Conservation (phyloP, 1,140 invertebrate species). For the Formica selysi region DNA sequence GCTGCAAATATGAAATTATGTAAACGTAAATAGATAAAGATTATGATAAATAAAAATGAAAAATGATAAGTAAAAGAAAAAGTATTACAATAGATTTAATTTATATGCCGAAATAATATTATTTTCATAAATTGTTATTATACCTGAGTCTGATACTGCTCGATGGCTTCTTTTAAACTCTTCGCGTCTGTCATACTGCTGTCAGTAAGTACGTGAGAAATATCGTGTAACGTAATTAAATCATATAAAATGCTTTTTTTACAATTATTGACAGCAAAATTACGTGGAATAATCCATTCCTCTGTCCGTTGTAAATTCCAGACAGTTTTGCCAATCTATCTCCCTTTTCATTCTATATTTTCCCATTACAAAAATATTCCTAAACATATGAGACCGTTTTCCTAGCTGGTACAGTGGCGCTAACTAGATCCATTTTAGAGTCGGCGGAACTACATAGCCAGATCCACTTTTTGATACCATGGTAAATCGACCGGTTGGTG, state of each 20-base stretch:
- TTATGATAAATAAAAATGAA: too few relatives aligned
- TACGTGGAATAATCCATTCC: not conserved
- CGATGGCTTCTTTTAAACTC: conserved; percentile 83
- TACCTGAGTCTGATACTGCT: conserved; percentile 87
- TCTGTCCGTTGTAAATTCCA: not conserved
- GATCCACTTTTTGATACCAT: too few relatives aligned
- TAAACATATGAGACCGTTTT: not conserved
- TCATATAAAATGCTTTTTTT: not conserved
- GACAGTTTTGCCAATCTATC: not conserved
- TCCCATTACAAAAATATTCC: conserved; percentile 1
- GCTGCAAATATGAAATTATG: conserved; percentile 81
- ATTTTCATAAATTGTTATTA: not conserved
- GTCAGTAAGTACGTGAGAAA: not conserved
- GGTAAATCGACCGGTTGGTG: too few relatives aligned
- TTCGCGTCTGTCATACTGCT: conserved; percentile 74
- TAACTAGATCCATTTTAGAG: too few relatives aligned
- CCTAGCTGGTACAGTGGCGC: too few relatives aligned
- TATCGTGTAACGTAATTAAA: not conserved
- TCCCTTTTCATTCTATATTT: not conserved
- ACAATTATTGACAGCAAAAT: not conserved
- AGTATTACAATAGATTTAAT: too few relatives aligned
- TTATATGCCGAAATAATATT: not conserved
- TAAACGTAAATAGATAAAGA: conserved; percentile 42
- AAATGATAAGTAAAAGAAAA: too few relatives aligned
- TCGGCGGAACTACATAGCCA: too few relatives aligned